Base-by-base conservation (phyloP, 2,888 invertebrate species). In the Xanthorhoe spadicearia region DNA sequence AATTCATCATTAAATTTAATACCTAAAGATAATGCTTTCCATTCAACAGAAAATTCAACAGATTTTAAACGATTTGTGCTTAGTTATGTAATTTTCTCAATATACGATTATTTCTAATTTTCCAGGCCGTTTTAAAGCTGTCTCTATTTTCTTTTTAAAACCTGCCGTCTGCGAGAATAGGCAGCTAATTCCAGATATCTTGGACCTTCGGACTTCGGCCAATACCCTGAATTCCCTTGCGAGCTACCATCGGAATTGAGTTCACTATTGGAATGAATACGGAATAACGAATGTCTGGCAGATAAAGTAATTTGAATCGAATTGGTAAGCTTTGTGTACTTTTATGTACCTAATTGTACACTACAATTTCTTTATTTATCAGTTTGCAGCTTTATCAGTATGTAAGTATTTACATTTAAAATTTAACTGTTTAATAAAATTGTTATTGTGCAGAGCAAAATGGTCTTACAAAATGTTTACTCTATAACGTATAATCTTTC, bases 211-310 rank as follows among this genome's bases (percentile, higher is more conserved):
- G 76, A 71, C 67, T 71, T 73, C 70, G 71, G 66, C 67, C 73
- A 83, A 85, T 86, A 78, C 77, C 79, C 77, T 55, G 75, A 79
- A 87, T 87, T 87, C 87, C 85, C 84, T 65, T 65, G 75, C 73
- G 87, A 77, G 68, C 73, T 67, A 66, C 70, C 62, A 66, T 58
- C 68, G 77, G 69, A 75, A 82, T 83, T 74, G 81, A 77, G 64
- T 57, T 52, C 51, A 53, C 56, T 78, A 82, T 83, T 74, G 77
- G 77, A 81, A 81, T 81, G 80, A 82, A 79, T 81, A 75, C 77
- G 73, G 74, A 78, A 80, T 78, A 77, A 75, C 71, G 74, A 73
- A 32, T 59, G 62, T 60, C 67, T 64, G 67, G 60, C 60, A 61
- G 49, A 62, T 69, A 61, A 61, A 64, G 62, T 62, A 61, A 64